These are phyloP conservation scores for Andrena haemorrhoa DNA, from an alignment of 2,888 invertebrate species.

Conservation along the genomic window DNA sequence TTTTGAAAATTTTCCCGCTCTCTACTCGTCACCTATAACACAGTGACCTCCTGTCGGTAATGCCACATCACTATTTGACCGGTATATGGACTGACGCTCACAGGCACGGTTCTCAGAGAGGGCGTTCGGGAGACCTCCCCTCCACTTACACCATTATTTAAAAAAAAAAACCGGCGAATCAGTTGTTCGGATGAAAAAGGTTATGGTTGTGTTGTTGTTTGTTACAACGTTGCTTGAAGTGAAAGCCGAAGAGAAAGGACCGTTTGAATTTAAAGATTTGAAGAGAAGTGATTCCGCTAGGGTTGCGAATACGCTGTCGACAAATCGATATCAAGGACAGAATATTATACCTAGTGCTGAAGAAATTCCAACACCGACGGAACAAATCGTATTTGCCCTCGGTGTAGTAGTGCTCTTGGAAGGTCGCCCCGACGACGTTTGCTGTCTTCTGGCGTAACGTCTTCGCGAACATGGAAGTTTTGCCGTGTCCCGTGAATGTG, in stretches of 20 bases:
- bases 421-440: slow-evolving; percentile 31
- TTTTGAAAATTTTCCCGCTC: not conserved
- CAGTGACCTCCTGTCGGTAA: too few species aligned
- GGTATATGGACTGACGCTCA: too few species aligned
- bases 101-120: too few species aligned
- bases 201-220: not conserved
- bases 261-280: not conserved
- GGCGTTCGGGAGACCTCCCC: too few species aligned
- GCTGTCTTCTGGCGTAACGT: slow-evolving; percentile 19
- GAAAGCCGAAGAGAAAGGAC: slow-evolving; percentile 59
- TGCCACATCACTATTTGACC: too few species aligned
- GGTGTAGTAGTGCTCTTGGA: slow-evolving; percentile 2
- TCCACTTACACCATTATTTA: too few species aligned
- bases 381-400: slow-evolving; percentile 6
- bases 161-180: slow-evolving; percentile 71
- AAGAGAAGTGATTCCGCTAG: not conserved
- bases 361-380: not conserved
- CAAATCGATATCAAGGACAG: not conserved
- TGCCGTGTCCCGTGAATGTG: slow-evolving; percentile 91
- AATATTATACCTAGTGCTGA: not conserved
- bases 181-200: slow-evolving; percentile 68
- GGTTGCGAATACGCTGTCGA: not conserved
- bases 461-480: slow-evolving; percentile 90
- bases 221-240: slow-evolving; percentile 20
- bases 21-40: too few species aligned